These are phyloP conservation scores for Podarcis muralis DNA, from an alignment of 2,113 vertebrate species.

Conservation along the genomic window DNA sequence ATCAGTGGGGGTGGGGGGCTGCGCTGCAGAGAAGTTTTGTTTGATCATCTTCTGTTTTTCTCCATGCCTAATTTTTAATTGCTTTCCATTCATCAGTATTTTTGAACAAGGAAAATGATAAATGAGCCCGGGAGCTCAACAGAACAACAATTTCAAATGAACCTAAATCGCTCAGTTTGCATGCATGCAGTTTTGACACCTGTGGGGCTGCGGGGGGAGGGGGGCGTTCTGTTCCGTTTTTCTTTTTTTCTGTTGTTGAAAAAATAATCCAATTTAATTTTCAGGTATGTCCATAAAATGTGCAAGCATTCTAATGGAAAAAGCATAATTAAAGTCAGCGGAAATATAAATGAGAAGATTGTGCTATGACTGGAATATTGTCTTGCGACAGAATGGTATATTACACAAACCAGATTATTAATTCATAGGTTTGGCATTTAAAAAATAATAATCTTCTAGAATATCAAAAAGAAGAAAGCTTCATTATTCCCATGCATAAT, in stretches of 20 bases:
- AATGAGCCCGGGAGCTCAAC: conserved; percentile 44
- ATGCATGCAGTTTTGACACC: background rate
- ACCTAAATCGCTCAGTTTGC: conserved; percentile 43
- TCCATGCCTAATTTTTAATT: background rate
- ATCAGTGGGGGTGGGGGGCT: background rate
- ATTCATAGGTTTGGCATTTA: conserved; percentile 25
- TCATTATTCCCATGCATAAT: conserved; percentile 45
- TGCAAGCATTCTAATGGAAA: conserved; percentile 68
- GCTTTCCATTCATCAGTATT: conserved; percentile 36
- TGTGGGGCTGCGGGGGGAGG: background rate
- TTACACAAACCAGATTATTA: conserved; percentile 63
- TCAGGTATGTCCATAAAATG: conserved; percentile 68
- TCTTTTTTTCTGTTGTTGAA: background rate
- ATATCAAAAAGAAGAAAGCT: conserved; percentile 35
- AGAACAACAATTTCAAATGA: conserved; percentile 66
- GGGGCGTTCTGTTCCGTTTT: too few relatives aligned
- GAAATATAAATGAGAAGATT: conserved; percentile 56
- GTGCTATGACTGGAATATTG: conserved; percentile 51
- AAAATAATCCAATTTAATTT: conserved; percentile 62
- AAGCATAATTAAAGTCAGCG: conserved; percentile 58
- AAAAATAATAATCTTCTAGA: conserved; percentile 40
- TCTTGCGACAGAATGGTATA: conserved; percentile 55
- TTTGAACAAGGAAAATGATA: conserved; percentile 54
- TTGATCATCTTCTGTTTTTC: background rate
- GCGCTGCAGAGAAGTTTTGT: too few relatives aligned